Evolutionary conservation across 2,113 vertebrate genomes (phyloP), one percentile per base, ranked within the genome.

Genomic region (Erinaceus europaeus): DNA sequence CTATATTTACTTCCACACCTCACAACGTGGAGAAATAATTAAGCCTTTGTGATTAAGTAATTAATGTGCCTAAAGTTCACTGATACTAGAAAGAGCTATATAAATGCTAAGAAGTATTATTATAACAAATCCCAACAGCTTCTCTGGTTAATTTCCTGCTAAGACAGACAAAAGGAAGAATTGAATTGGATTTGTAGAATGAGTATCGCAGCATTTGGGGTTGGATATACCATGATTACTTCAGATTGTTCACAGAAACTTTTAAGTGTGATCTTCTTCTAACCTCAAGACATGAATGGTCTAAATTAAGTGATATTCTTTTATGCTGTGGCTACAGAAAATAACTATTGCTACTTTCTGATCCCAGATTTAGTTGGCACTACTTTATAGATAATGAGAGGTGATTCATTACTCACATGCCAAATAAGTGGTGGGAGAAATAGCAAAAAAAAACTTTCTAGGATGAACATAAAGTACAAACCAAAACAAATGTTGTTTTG

Each of bases 141-240:
- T 67, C 68, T 91, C 90, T 93, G 64, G 71, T 69, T 88, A 85
- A 92, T 88, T 86, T 93, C 88, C 90, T 90, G 79, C 52, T 36
- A 44, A 44, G 4, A 14, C 32, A 89, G 83, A 95, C 75, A 38
- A 82, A 94, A 86, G 42, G 46, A 91, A 81, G 76, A n/a, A 77
- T 4, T n/a, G 77, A 74, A 62, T 65, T 86, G 25, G 59, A 69
- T 68, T 86, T 69, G 25, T 44, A 52, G 32, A 29, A 52, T 84
- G 68, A 50, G 55, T 42, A 17, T 48, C 82, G 50, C 36, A 53
- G 17, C 13, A 13, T 79, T 88, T 87, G 29, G 72, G 29, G 42
- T 59, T 11, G 3, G 27, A 27, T 61, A 36, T 9, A 27, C 75
- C 53, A 73, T 34, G 81, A 83, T 86, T 71, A 68, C 42, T 73